Percentiles rank a stretch among this genome's conserved stretches.
phyloP scores from a whole-genome alignment of 1,140 invertebrate genomes.

The Cheumatopsyche charites region DNA sequence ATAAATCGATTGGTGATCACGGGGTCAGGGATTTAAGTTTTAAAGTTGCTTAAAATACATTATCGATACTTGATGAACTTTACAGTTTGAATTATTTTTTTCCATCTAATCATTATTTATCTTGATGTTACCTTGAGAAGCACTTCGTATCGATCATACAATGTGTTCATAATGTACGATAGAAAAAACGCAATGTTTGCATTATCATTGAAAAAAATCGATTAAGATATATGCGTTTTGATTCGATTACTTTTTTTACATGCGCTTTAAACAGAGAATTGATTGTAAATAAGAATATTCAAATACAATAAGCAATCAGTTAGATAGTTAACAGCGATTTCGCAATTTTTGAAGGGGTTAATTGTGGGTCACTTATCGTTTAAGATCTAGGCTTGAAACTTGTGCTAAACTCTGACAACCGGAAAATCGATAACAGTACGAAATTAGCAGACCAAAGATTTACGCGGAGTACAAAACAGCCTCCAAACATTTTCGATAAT shows the following conservation, averaged over 20 bases:
- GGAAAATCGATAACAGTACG: not conserved
- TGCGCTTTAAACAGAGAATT: too few relatives aligned
- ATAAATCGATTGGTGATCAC: constrained; percentile 10
- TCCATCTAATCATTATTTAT: not conserved
- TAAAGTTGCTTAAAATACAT: not conserved
- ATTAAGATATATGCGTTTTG: constrained; percentile 11
- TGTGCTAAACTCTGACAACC: not conserved
- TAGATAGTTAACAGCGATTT: too few relatives aligned
- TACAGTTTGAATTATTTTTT: constrained; percentile 4
- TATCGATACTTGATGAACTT: not conserved
- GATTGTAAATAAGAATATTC: too few relatives aligned
- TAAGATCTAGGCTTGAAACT: too few relatives aligned
- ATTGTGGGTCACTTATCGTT: too few relatives aligned
- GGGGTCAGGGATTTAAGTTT: constrained; percentile 3
- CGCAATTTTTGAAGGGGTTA: too few relatives aligned
- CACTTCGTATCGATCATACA: not conserved
- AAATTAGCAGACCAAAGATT: not conserved
- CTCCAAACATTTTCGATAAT: constrained; percentile 1
- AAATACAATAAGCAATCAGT: too few relatives aligned
- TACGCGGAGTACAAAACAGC: constrained; percentile 9
- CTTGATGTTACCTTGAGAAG: not conserved
- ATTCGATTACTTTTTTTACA: not conserved
- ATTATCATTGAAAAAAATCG: constrained; percentile 1
- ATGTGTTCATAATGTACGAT: not conserved
- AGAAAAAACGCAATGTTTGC: not conserved